Conservation (phyloP, 2,888 invertebrate genomes). For the Dusona sp. region DNA sequence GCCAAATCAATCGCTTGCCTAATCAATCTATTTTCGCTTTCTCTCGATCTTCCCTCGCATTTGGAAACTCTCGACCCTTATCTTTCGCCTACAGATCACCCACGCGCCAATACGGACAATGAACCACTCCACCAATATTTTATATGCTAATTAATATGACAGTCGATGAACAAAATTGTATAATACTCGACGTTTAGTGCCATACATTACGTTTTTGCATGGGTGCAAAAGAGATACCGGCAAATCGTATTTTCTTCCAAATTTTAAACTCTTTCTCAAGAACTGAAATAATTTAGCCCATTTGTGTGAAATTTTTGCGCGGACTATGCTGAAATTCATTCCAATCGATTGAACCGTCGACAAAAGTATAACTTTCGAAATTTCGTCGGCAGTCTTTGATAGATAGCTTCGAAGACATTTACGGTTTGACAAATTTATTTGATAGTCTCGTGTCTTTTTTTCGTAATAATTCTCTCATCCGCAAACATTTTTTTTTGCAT, state of each 20-base stretch:
- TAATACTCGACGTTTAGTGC: background rate
- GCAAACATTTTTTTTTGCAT: background rate
- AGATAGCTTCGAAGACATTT: background rate
- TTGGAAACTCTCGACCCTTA: constrained; percentile 2
- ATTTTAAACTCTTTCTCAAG: background rate
- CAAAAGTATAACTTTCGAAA: background rate
- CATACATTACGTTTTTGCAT: background rate
- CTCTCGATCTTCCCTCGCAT: constrained; percentile 21
- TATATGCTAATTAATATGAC: background rate
- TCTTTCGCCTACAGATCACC: constrained; percentile 54
- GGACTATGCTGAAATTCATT: background rate
- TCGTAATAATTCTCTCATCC: background rate
- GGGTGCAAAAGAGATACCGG: background rate
- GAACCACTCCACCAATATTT: background rate
- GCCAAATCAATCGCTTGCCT: constrained; percentile 76
- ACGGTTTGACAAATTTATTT: background rate
- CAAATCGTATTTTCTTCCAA: background rate
- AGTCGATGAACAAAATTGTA: background rate
- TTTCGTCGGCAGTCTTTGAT: background rate
- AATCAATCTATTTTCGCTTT: constrained; percentile 69
- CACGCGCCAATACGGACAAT: constrained; percentile 55
- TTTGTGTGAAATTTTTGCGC: background rate
- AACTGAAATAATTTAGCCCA: background rate
- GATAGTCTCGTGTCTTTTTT: background rate
- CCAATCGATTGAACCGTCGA: background rate